phyloP scores from a whole-genome alignment of 2,113 vertebrate genomes.

The Sigmodon hispidus region DNA sequence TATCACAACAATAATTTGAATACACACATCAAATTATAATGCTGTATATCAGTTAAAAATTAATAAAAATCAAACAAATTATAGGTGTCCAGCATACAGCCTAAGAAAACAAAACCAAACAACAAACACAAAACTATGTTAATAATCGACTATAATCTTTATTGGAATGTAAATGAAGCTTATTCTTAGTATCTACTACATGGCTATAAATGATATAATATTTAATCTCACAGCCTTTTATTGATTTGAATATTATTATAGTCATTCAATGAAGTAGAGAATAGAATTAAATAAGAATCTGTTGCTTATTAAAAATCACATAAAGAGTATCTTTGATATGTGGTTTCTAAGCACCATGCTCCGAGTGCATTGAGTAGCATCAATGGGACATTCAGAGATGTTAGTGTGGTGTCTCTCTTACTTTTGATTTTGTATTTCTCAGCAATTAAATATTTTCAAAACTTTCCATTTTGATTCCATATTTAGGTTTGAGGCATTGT shows the following conservation, averaged over 20 bases:
- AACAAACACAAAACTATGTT: not conserved
- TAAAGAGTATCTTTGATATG: not conserved
- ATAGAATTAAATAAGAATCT: not conserved
- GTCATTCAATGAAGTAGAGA: not conserved
- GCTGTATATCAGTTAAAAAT: not conserved
- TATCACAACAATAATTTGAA: not conserved
- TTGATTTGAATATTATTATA: not conserved
- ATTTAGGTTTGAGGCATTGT: not conserved
- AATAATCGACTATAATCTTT: not conserved
- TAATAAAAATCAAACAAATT: not conserved
- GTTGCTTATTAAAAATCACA: not conserved
- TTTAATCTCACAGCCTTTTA: not conserved
- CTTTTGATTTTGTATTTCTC: not conserved
- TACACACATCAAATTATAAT: not conserved
- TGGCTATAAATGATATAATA: not conserved
- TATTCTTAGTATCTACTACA: not conserved
- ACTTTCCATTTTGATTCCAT: not conserved
- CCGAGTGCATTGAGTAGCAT: not conserved
- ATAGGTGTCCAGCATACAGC: not conserved
- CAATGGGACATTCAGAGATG: accelerated
- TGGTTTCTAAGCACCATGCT: not conserved
- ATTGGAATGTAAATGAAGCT: not conserved
- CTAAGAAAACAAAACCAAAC: too few relatives aligned
- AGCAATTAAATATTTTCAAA: not conserved
- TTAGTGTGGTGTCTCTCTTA: not conserved